Evolutionary conservation across 2,888 invertebrate species (phyloP).

Genomic region (Synanthedon formicaeformis): DNA sequence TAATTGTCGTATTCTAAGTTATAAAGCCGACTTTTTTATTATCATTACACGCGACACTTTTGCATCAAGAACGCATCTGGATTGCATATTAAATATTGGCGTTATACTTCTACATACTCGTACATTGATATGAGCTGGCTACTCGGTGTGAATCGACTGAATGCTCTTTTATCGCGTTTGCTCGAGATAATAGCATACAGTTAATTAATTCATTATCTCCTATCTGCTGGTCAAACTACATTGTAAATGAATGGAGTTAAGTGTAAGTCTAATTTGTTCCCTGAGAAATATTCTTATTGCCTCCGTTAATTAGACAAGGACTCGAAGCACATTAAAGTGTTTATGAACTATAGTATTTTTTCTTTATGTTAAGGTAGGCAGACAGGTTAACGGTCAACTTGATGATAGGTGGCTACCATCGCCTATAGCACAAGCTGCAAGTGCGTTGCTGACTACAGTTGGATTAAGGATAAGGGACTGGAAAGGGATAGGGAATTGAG

Average conservation of each 20-base stretch:
- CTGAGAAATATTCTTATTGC: background rate
- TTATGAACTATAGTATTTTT: no score
- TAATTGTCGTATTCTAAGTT: slow-evolving; percentile 11
- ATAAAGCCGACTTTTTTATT: slow-evolving; percentile 47
- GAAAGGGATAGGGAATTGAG: no score
- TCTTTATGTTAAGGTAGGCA: no score
- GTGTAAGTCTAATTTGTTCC: background rate
- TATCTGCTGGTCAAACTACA: background rate
- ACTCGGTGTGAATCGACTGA: no score
- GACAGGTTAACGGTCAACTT: no score
- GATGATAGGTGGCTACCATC: no score
- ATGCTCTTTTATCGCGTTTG: no score
- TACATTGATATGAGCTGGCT: no score
- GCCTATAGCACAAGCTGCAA: no score
- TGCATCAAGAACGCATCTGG: background rate
- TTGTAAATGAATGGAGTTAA: background rate
- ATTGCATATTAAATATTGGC: background rate
- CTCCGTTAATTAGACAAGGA: background rate
- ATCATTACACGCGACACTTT: slow-evolving; percentile 27
- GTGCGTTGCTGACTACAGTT: no score
- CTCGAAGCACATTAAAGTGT: background rate
- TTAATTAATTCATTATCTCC: background rate
- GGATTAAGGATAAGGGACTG: no score
- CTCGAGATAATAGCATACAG: background rate
- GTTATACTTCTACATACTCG: background rate